phyloP scores from a whole-genome alignment of 2,113 vertebrate species.

The Mus pahari region DNA sequence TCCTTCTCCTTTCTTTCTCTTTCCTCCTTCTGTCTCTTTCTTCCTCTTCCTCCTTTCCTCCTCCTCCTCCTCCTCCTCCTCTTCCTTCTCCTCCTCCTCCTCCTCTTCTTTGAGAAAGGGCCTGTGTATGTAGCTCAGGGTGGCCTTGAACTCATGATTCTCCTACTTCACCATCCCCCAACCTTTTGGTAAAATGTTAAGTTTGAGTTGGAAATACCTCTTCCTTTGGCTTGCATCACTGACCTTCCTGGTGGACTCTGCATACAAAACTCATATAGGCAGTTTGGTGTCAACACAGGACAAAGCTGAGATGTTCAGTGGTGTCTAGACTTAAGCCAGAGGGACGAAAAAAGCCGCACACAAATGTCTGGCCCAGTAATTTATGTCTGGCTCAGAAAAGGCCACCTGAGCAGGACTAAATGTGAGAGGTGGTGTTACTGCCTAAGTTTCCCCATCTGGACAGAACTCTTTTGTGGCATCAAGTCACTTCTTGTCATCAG shows the following conservation, averaged over 20 bases:
- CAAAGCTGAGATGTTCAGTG: not conserved
- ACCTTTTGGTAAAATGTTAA: not conserved
- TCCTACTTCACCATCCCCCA: not conserved
- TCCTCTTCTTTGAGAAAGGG: not conserved
- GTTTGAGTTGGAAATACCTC: not conserved
- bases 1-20: too few species aligned
- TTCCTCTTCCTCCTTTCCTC: accelerated
- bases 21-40: too few species aligned
- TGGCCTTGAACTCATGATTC: not conserved
- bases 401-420: not conserved
- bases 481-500: not conserved
- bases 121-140: not conserved
- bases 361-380: not conserved
- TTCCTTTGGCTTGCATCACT: not conserved
- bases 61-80: accelerated
- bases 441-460: not conserved
- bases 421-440: not conserved
- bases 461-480: not conserved
- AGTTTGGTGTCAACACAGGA: not conserved
- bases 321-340: not conserved
- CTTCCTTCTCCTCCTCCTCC: not conserved
- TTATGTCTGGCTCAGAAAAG: not conserved
- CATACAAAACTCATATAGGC: not conserved
- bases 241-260: not conserved
- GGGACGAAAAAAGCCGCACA: not conserved